Evolutionary conservation across 2,797 vertebrate species (phyloP), one percentile per base, ranked within the genome.

Genomic region (Cynopterus sphinx): DNA sequence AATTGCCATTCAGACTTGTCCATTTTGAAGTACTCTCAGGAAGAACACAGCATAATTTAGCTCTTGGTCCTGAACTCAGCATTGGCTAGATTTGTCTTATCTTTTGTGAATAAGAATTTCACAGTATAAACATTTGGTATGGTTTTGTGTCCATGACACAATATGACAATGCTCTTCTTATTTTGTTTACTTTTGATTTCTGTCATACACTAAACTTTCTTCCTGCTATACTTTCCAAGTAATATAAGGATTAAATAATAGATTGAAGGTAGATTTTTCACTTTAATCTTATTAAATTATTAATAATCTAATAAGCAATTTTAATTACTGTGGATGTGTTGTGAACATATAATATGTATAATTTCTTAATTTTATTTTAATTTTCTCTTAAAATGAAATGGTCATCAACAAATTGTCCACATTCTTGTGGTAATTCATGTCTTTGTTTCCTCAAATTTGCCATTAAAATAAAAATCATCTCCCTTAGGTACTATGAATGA

Each of bases 241-340:
- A 87, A 93, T 65, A 46, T 46, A 57, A 86, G 17, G 13, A 65
- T 41, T 74, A 74, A 91, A 90, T 90, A 75, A 39, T 59, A 89
- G 65, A 17, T 19, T 71, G 5, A 82, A 74, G 31, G 3, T 78
- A 82, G 16, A 31, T 70, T 19, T 6, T 57, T 92, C 17, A 87
- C 33, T 89, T 95, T 49, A 86, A 89, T 71, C 17, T 84, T 83
- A 83, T 21, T 55, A 6, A 91, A 65, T 90, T 87, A 59, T 79
- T 55, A 93, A 86, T 61, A 49, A 73, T 85, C 83, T 78, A 93
- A 89, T 51, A 51, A 78, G 12, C 21, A 95, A 67, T 17, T n/a
- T 81, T 93, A 91, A 91, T 51, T 61, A 65, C 43, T 31, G 26
- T 85, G 41, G 43, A 9, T 87, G 28, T 59, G 6, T 74, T 94